Conservation (phyloP, 2,797 vertebrate genomes). For the Paguma larvata region DNA sequence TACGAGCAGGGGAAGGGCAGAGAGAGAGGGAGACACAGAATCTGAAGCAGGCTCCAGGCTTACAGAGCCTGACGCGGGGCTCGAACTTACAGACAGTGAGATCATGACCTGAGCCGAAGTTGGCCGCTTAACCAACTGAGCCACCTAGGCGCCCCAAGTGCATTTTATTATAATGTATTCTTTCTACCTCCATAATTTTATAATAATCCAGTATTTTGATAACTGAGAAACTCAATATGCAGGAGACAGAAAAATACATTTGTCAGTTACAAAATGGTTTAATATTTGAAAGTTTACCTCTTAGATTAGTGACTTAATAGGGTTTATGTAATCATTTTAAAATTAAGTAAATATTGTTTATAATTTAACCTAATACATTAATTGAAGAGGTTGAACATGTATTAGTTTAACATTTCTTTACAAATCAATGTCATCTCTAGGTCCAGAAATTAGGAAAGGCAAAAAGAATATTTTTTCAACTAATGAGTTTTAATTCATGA, state of each 20-base stretch:
- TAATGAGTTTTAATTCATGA: neutral
- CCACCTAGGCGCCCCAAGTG: neutral
- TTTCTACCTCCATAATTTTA: neutral
- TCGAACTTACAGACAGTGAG: no score
- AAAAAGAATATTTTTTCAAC: neutral
- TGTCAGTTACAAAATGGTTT: neutral
- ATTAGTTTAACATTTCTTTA: conserved; percentile 1
- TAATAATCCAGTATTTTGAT: neutral
- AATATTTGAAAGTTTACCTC: neutral
- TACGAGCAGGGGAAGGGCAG: no score
- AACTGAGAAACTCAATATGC: neutral
- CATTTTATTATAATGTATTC: neutral
- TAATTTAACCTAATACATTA: neutral
- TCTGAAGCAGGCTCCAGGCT: no score
- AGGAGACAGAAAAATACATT: neutral
- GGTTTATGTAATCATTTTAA: neutral
- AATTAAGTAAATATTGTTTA: neutral
- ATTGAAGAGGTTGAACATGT: neutral
- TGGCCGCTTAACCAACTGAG: no score
- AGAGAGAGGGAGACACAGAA: no score
- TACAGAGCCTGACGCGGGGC: no score
- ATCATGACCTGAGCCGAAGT: no score
- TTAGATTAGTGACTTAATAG: neutral
- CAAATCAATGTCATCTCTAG: conserved; percentile 14
- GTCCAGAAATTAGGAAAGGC: neutral